Conservation (phyloP, 2,888 invertebrate genomes). For the Deroplatys truncata region DNA sequence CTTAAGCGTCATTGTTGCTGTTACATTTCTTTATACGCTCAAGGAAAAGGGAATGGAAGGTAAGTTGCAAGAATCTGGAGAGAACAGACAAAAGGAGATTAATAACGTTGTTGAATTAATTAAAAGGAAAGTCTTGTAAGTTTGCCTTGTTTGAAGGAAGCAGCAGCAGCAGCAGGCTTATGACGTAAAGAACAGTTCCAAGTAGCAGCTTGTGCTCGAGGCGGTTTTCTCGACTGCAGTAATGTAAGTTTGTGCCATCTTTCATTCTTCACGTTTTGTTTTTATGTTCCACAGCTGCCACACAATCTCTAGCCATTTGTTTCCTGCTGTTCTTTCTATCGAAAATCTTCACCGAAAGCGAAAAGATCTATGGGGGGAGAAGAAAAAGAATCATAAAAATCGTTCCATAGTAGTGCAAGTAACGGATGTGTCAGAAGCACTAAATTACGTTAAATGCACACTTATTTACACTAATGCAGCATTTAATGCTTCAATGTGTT, state of each 20-base stretch:
- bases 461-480: too few species aligned
- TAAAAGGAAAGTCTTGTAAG: background rate
- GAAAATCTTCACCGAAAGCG: too few species aligned
- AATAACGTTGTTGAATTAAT: background rate
- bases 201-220: background rate
- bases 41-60: background rate
- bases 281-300: background rate
- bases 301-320: background rate
- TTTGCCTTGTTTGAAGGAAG: background rate
- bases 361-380: too few species aligned
- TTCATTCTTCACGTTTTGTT: background rate
- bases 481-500: too few species aligned
- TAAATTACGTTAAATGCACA: too few species aligned
- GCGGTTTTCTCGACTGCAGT: background rate
- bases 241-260: background rate
- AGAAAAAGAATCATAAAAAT: too few species aligned
- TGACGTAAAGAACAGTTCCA: background rate
- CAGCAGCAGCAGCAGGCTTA: background rate
- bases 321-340: background rate
- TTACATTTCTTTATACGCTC: too few species aligned
- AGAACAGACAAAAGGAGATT: background rate
- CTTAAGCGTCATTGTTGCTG: too few species aligned
- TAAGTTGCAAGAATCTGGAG: background rate
- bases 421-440: too few species aligned
- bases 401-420: too few species aligned